Base-by-base conservation (phyloP, 2,113 vertebrate species). In the Actenoides lindsayi region DNA sequence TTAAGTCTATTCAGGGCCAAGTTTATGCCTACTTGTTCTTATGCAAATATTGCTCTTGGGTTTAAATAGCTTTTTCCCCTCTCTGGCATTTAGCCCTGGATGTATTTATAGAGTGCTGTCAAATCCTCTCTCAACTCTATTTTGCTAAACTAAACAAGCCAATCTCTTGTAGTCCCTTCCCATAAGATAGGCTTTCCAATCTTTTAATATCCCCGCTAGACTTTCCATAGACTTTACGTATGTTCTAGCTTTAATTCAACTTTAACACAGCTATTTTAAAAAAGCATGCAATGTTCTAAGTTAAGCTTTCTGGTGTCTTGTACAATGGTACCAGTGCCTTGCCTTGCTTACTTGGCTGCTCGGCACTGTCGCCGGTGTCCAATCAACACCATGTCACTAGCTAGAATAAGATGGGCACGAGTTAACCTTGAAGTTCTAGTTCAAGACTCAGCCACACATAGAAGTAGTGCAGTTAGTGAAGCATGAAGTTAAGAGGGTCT, bases 11-110 rank as follows among this genome's bases (percentile, higher is more conserved):
- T 87, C 84, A 59, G 25, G 27, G 78, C 91, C 87, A 94, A 94
- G 94, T 95, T 97, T 96, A 96, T 93, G 84, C 94, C 94, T 93
- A 94, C 68, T 96, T 91, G 78, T 88, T 97, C 92, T 88, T 94
- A 86, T 80, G 93, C 94, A 96, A 97, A 97, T 95, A 97, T 96
- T 96, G 85, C 82, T 96, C 90, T 97, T 97, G 87, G 90, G 92
- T 91, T 96, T 88, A 93, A 94, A 96, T 79, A 91, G 67, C 79
- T 95, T 96, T 94, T 93, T 80, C 81, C 84, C 78, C 67, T 94
- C 83, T 75, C 84, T 95, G 93, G 94, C 94, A 83, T 90, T 87
- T 88, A 91, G 94, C 94, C 89, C 54, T 96, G 62, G 44, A 80
- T 85, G 37, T 96, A 96, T 96, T 96, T 97, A 96, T 93, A 91